Base-by-base conservation (phyloP, 2,888 invertebrate genomes). In the Alloscopus bannaensis region DNA sequence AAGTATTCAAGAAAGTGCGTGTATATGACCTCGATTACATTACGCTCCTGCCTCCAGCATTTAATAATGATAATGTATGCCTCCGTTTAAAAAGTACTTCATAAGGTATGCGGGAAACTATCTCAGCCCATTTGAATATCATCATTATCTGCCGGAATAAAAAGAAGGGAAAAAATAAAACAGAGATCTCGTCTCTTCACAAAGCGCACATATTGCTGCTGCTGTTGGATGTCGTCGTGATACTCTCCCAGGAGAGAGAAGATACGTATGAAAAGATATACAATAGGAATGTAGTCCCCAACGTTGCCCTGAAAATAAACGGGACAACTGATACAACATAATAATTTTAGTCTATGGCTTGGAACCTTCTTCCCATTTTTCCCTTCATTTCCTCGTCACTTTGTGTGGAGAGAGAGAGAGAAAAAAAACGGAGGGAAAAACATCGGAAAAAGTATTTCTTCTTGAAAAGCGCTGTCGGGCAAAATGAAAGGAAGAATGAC, bases 391-490 rank as follows among this genome's bases (percentile, higher is more conserved):
- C 28, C 24, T 52, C 4, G 4, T 36, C n/a, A n/a, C n/a, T n/a
- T n/a, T n/a, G n/a, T n/a, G n/a, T n/a, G n/a, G n/a, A n/a, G n/a
- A n/a, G n/a, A n/a, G n/a, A n/a, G n/a, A 40, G 16, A 40, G 16
- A 40, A 40, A 40, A 13, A 40, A 36, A 24, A 62, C 26, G 62
- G n/a, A n/a, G n/a, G n/a, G 26, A 24, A 45, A 55, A 75, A 66
- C 55, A 76, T 47, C 36, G 20, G 24, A 28, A 45, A 62, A 64
- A 72, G n/a, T 40, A 55, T 64, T 28, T 52, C n/a, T n/a, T n/a
- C n/a, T 24, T 68, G 66, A 50, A 68, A 76, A 66, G n/a, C 60
- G 75, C 68, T 66, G 31, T 13, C 13, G 68, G 75, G 47, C 36
- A 68, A 65, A 60, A 68, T 18, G 36, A 66, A 50, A 40, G 55